A percentile compares a stretch with the other conserved stretches of the same genome.
phyloP scores from a whole-genome alignment of 2,113 vertebrate species.

The Sphyrna mokarran region DNA sequence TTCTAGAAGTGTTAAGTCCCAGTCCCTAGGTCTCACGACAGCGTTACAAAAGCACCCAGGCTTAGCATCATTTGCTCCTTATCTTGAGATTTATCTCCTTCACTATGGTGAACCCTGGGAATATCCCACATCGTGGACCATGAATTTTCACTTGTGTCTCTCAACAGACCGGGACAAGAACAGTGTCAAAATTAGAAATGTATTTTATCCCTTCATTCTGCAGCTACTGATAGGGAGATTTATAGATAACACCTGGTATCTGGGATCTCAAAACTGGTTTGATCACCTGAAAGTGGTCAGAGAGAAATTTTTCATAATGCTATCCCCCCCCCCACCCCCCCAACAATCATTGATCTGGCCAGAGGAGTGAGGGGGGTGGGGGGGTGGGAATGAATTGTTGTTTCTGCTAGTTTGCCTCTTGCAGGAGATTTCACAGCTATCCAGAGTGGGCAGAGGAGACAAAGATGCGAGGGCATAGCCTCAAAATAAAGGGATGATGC shows the following conservation, averaged over 20 bases:
- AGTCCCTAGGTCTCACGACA: neutral
- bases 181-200: neutral
- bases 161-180: neutral
- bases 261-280: neutral
- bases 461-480: no score
- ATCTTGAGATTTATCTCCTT: neutral
- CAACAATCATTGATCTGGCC: neutral
- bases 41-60: neutral
- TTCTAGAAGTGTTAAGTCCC: neutral
- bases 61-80: neutral
- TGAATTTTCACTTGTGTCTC: neutral
- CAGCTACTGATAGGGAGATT: neutral
- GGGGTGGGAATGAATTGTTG: neutral
- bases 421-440: neutral
- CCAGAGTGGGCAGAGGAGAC: neutral
- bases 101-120: neutral
- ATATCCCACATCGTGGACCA: neutral
- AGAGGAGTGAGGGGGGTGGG: no score
- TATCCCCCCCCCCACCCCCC: no score
- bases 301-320: neutral
- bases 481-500: neutral
- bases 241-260: neutral
- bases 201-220: neutral
- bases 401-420: neutral
- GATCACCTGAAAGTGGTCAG: neutral